Percentiles rank a stretch among this genome's conserved stretches.
These are phyloP conservation scores for Pempheris klunzingeri DNA, from an alignment of 2,797 vertebrate species.

Conservation along the genomic window DNA sequence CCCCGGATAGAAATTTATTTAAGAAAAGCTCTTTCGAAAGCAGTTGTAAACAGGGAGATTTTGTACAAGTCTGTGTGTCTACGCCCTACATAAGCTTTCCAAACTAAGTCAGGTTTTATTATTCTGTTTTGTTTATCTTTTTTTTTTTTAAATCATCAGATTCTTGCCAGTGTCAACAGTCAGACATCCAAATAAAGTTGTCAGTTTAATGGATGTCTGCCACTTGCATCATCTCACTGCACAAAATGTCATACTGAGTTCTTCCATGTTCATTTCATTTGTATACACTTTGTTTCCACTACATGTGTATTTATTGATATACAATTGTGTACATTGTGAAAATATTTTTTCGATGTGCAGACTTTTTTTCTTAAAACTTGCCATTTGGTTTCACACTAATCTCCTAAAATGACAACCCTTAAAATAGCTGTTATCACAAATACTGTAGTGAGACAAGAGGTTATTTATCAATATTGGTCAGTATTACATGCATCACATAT, in stretches of 20 bases:
- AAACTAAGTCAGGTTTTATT: slow-evolving; percentile 63
- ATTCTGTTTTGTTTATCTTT: slow-evolving; percentile 54
- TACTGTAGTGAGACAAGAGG: slow-evolving; percentile 50
- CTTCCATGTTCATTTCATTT: slow-evolving; percentile 68
- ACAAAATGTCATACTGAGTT: slow-evolving; percentile 48
- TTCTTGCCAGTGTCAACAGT: slow-evolving; percentile 59
- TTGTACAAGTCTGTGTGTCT: slow-evolving; percentile 56
- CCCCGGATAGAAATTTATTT: slow-evolving; percentile 64
- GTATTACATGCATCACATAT: slow-evolving; percentile 50
- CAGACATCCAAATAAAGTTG: too few species aligned
- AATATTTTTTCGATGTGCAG: slow-evolving; percentile 53
- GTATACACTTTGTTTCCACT: slow-evolving; percentile 59
- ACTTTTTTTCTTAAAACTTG: slow-evolving; percentile 25
- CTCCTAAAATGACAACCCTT: slow-evolving; percentile 42
- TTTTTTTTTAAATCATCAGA: slow-evolving; percentile 50
- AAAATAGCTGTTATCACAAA: slow-evolving; percentile 58
- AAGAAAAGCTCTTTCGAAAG: slow-evolving; percentile 52
- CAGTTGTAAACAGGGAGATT: slow-evolving; percentile 63
- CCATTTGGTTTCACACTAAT: slow-evolving; percentile 57
- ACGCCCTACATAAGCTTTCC: slow-evolving; percentile 75
- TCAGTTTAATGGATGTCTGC: slow-evolving; percentile 40
- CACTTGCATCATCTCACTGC: slow-evolving; percentile 49
- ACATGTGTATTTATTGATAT: slow-evolving; percentile 81
- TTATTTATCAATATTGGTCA: slow-evolving; percentile 39
- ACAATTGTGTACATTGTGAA: slow-evolving; percentile 65